A percentile compares a stretch with the other conserved stretches of the same genome.
Evolutionary conservation across 2,113 vertebrate species (phyloP).

Genomic region (Garra rufa): DNA sequence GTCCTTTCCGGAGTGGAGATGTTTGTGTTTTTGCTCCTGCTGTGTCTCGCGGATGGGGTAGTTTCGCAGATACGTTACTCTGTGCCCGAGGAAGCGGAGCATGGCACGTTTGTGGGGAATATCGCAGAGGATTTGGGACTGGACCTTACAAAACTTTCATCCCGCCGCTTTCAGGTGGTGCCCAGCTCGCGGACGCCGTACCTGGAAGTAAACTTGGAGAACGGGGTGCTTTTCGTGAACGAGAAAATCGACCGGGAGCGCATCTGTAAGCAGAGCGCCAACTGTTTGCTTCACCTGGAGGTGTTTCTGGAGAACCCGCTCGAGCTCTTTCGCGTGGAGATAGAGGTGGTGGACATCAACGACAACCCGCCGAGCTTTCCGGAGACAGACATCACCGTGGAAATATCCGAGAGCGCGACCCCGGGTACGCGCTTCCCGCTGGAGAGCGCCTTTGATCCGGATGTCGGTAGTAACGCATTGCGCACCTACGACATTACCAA

Average conservation of each 20-base stretch:
- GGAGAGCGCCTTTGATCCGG: constrained; percentile 96
- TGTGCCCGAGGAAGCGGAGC: constrained; percentile 94
- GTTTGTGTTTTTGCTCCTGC: constrained; percentile 85
- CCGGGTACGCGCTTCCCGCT: constrained; percentile 94
- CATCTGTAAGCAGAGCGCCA: constrained; percentile 92
- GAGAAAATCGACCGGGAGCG: constrained; percentile 96
- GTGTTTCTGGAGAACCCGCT: constrained; percentile 96
- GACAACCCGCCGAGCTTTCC: constrained; percentile 96
- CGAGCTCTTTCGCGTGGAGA: constrained; percentile 95
- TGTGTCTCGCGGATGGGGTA: constrained; percentile 86
- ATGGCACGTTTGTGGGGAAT: constrained; percentile 97
- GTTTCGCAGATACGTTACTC: constrained; percentile 94
- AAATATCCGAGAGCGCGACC: constrained; percentile 97
- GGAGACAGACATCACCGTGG: constrained; percentile 93
- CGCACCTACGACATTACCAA: constrained; percentile 95
- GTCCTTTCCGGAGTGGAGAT: constrained; percentile 84
- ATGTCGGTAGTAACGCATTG: constrained; percentile 95
- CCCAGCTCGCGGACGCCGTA: constrained; percentile 92
- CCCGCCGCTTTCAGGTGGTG: constrained; percentile 93
- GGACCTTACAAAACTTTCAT: constrained; percentile 96
- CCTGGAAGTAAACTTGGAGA: constrained; percentile 95
- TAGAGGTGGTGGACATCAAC: constrained; percentile 97
- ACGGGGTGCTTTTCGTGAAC: constrained; percentile 89
- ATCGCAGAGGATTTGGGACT: constrained; percentile 97
- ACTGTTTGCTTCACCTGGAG: constrained; percentile 94